Evolutionary conservation across 1,140 invertebrate species (phyloP), one percentile per base, ranked within the genome.

Genomic region (Drosophila ogumai): DNA sequence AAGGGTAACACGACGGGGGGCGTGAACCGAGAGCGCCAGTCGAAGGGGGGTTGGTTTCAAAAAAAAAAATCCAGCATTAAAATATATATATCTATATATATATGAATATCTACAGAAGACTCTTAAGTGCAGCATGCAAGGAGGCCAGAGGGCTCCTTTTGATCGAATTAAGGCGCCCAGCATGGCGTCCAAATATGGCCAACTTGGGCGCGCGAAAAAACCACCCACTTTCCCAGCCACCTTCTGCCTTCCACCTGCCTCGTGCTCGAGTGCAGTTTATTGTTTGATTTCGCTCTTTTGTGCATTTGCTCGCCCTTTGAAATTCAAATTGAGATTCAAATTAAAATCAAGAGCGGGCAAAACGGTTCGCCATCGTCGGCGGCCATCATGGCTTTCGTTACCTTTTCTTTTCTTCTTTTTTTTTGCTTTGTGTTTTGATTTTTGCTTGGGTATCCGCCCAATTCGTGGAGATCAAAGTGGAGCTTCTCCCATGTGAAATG

Each of bases 151-250:
- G 68, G 82, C 68, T 72, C 50, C 84, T 84, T 84, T 85, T 88
- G 85, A 88, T 86, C 75, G 66, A 86, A 86, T 86, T 87, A 88
- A 65, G 66, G 31, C 73, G 55, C 64, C 73, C 86, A 91, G 86
- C 87, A 90, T 90, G 86, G 86, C 82, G 75, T 86, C 76, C 66
- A 91, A 90, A 90, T 90, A 90, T 90, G 86, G 86, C 86, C 86
- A 90, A 90, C 86, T 90, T 90, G 59, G 55, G 34, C 4, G 34
- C 12, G 28, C 6, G 1, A 17, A 22, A 31, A 43, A 49, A 13
- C 17, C 57, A 36, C 31, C 57, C 40, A 31, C 31, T 43, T 32
- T 9, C 25, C 46, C 7, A 9, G 6, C 46, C 40, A 31, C 28
- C 46, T 34, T 12, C 19, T 15, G 7, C 32, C 49, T n/a, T 43